Conservation (phyloP, 2,797 vertebrate species). For the Prionace glauca region DNA sequence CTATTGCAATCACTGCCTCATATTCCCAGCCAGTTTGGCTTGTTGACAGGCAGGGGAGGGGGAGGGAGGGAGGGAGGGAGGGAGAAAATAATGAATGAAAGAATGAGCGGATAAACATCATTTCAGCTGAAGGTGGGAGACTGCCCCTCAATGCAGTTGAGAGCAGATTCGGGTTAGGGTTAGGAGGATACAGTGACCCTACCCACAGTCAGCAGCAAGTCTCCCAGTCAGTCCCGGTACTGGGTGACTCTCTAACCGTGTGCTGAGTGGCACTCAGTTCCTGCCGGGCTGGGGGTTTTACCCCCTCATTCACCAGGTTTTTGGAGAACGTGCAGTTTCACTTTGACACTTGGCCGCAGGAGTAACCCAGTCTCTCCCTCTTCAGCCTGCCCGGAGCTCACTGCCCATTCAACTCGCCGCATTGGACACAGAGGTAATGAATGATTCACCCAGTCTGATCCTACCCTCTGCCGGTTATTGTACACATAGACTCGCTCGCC, state of each 20-base stretch:
- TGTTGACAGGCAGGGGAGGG: not conserved
- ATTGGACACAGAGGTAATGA: not conserved
- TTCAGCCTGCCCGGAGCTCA: not conserved
- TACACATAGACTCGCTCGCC: not conserved
- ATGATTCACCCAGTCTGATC: not conserved
- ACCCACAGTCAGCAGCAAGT: no score
- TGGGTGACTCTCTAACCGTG: not conserved
- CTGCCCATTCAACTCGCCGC: not conserved
- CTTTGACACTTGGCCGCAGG: not conserved
- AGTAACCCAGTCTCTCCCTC: not conserved
- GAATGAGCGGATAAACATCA: not conserved
- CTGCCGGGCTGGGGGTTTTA: not conserved
- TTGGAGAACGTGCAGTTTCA: not conserved
- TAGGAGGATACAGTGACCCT: not conserved
- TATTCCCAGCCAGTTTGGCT: not conserved
- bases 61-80: no score
- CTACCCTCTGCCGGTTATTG: not conserved
- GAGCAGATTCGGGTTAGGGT: not conserved
- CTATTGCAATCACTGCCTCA: not conserved
- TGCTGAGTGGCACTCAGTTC: not conserved
- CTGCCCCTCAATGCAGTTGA: not conserved
- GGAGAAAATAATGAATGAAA: not conserved
- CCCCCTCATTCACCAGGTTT: not conserved
- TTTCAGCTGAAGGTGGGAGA: not conserved
- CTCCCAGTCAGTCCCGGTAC: no score